A percentile compares a stretch with the other conserved stretches of the same genome.
Conservation (phyloP, 92 coral and sea anemone genomes). For the Epizoanthus scotinus region DNA sequence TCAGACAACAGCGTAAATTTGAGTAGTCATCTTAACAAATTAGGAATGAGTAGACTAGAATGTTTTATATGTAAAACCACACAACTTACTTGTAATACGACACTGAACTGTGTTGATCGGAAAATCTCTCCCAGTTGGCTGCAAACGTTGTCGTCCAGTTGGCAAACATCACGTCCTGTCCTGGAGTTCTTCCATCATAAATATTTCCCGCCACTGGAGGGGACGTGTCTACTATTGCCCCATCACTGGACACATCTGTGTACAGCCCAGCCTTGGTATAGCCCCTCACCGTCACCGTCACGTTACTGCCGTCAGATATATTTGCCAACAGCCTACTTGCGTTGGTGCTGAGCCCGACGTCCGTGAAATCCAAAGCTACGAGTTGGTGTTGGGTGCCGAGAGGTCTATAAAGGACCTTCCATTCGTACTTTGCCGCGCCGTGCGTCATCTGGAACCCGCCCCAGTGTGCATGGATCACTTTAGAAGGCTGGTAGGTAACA, state of each 20-base stretch:
- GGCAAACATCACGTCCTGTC: constrained; percentile 73
- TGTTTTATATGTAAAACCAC: too few species aligned
- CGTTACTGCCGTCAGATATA: constrained; percentile 34
- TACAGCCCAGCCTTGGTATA: constrained; percentile 91
- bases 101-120: constrained; percentile 85
- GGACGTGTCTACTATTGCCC: constrained; percentile 78
- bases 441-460: constrained; percentile 85
- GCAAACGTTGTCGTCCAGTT: constrained; percentile 81
- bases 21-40: too few species aligned
- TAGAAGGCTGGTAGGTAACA: constrained; percentile 79
- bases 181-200: constrained; percentile 65
- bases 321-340: constrained; percentile 64
- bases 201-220: constrained; percentile 70
- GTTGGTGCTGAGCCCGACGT: constrained; percentile 60
- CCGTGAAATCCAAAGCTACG: constrained; percentile 60
- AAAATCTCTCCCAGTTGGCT: constrained; percentile 87
- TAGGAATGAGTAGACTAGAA: too few species aligned
- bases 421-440: constrained; percentile 80
- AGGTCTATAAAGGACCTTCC: constrained; percentile 75
- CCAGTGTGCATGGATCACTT: constrained; percentile 82
- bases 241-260: constrained; percentile 82
- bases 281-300: constrained; percentile 64
- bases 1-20: too few species aligned
- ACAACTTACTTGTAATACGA: constrained; percentile 60
- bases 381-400: constrained; percentile 38